phyloP scores from a whole-genome alignment of 2,888 invertebrate genomes.

The Agonopterix alstromeriana region DNA sequence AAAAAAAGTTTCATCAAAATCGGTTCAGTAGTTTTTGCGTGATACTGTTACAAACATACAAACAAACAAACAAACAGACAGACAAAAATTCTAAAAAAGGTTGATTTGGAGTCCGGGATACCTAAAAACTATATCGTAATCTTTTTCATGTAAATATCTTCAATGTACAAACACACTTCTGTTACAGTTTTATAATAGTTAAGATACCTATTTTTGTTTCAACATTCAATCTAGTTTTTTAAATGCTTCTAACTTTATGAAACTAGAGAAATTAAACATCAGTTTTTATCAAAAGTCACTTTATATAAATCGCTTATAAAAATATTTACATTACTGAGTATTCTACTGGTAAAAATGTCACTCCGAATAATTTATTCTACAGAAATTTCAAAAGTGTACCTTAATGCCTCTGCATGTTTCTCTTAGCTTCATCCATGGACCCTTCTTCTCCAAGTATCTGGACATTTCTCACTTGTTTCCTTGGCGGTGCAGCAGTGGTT shows the following conservation, averaged over 20 bases:
- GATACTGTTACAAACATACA: too few species aligned
- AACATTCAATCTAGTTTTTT: neutral
- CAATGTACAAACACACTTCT: too few species aligned
- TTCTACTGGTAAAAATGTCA: conserved; percentile 28
- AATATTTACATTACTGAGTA: conserved; percentile 57
- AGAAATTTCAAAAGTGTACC: conserved; percentile 18
- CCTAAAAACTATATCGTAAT: too few species aligned
- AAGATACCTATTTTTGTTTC: neutral
- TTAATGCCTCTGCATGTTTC: conserved; percentile 40
- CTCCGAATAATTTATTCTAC: conserved; percentile 29
- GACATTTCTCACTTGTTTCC: conserved; percentile 81
- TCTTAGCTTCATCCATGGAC: conserved; percentile 47
- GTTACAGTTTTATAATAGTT: too few species aligned
- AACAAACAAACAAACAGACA: too few species aligned
- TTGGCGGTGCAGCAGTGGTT: conserved; percentile 67
- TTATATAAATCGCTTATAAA: conserved; percentile 37
- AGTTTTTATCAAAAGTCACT: conserved; percentile 20
- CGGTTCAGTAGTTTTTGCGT: too few species aligned
- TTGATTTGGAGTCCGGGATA: too few species aligned
- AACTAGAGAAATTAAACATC: conserved; percentile 3
- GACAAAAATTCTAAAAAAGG: too few species aligned
- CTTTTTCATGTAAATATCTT: too few species aligned
- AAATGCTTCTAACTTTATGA: neutral
- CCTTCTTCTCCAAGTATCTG: conserved; percentile 83
- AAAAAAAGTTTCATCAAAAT: too few species aligned